Evolutionary conservation across 2,888 invertebrate genomes (phyloP).

Genomic region (Drepana falcataria): DNA sequence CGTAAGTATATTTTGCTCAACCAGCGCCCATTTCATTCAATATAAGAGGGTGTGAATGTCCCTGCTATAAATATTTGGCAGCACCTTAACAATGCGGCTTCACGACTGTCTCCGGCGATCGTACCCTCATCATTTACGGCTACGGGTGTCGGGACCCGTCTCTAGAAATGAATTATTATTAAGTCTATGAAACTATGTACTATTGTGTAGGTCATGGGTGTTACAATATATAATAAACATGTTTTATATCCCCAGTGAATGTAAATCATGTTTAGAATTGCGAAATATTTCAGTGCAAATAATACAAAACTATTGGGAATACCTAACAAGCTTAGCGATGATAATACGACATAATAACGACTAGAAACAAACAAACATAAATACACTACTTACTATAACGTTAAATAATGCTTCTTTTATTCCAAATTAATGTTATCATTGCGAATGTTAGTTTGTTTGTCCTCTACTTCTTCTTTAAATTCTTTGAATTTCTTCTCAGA

Average conservation of each 20-base stretch:
- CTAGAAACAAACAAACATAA: no score
- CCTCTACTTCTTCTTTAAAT: no score
- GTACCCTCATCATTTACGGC: constrained; percentile 41
- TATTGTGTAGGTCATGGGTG: neutral
- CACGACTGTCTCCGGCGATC: constrained; percentile 31
- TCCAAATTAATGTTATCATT: no score
- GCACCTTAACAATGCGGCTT: constrained; percentile 24
- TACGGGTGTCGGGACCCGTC: constrained; percentile 17
- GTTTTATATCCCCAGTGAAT: neutral
- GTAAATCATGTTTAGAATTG: neutral
- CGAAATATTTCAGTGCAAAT: neutral
- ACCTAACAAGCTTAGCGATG: no score
- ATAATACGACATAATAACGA: no score
- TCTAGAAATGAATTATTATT: neutral
- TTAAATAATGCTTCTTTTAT: no score
- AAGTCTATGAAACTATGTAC: neutral
- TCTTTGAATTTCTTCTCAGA: no score
- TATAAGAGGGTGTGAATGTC: neutral
- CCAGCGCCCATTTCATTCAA: neutral
- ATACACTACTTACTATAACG: no score
- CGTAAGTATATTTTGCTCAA: neutral
- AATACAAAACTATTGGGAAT: neutral
- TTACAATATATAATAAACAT: neutral
- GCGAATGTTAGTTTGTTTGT: no score
- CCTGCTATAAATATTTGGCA: constrained; percentile 15